These are phyloP conservation scores for Panzeria rudis DNA, from an alignment of 2,888 invertebrate genomes.

Conservation along the genomic window DNA sequence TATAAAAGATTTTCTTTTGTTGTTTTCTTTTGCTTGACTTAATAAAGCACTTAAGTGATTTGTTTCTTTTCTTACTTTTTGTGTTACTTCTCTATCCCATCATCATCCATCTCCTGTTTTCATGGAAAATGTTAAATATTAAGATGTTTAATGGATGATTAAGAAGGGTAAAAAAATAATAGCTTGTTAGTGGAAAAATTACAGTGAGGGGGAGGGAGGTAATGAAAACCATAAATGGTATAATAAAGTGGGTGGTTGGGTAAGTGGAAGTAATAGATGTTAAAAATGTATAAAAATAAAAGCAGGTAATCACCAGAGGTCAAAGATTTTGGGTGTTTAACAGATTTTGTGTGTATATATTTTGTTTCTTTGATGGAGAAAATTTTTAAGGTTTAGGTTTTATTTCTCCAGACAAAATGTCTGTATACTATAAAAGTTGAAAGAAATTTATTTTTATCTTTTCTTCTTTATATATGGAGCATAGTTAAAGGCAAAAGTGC, in stretches of 20 bases:
- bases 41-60: conserved; percentile 75
- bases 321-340: conserved; percentile 46
- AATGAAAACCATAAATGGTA: conserved; percentile 3
- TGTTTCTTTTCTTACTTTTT: conserved; percentile 58
- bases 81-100: background rate
- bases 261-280: conserved; percentile 1
- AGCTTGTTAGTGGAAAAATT: conserved; percentile 30
- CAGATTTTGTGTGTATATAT: background rate
- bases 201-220: background rate
- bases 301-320: conserved; percentile 67
- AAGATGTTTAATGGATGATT: conserved; percentile 72
- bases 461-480: background rate
- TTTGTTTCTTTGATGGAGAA: background rate
- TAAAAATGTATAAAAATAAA: conserved; percentile 9
- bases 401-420: conserved; percentile 53
- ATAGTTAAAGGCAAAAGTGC: conserved; percentile 31
- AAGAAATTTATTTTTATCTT: conserved; percentile 11
- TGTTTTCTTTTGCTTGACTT: conserved; percentile 65
- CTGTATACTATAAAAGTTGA: conserved; percentile 31
- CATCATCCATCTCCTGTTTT: background rate
- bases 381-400: background rate
- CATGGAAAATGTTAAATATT: conserved; percentile 61
- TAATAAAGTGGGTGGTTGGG: background rate
- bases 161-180: conserved; percentile 62
- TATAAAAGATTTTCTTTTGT: conserved; percentile 37